Percentiles rank a stretch among this genome's conserved stretches.
Conservation (phyloP, 2,797 vertebrate species). For the Periparus ater region DNA sequence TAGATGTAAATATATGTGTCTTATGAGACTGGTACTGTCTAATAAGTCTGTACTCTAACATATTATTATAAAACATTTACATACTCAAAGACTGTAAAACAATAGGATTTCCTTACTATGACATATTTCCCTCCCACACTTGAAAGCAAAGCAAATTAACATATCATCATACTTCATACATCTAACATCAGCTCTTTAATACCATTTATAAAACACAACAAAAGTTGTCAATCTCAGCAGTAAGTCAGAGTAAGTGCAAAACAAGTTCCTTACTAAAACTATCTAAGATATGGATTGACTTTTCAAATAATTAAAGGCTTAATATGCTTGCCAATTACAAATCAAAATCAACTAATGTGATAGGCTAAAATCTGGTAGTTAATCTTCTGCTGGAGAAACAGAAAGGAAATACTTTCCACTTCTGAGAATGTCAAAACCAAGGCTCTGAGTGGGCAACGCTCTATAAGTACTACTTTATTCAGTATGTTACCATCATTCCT, state of each 20-base stretch:
- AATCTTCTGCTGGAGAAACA: background rate
- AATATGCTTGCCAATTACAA: background rate
- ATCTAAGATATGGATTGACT: background rate
- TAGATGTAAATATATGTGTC: background rate
- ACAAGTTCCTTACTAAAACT: conserved; percentile 19
- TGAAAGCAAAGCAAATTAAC: conserved; percentile 33
- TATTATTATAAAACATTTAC: conserved; percentile 57
- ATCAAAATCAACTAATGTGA: background rate
- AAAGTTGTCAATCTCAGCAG: background rate
- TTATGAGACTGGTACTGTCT: conserved; percentile 17
- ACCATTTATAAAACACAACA: conserved; percentile 17
- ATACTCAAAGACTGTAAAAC: conserved; percentile 38
- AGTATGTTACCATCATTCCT: background rate
- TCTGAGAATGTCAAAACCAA: background rate
- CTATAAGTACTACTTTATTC: background rate
- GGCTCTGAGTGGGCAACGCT: background rate
- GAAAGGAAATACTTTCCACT: background rate
- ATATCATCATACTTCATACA: background rate
- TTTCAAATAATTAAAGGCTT: conserved; percentile 2
- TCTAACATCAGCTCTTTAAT: conserved; percentile 30
- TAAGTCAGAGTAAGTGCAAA: conserved; percentile 19
- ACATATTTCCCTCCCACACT: conserved; percentile 34
- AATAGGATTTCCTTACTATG: conserved; percentile 38
- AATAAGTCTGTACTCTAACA: conserved; percentile 9
- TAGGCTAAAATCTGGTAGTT: background rate